phyloP scores from a whole-genome alignment of 2,113 vertebrate genomes.

The Malurus cyaneus region DNA sequence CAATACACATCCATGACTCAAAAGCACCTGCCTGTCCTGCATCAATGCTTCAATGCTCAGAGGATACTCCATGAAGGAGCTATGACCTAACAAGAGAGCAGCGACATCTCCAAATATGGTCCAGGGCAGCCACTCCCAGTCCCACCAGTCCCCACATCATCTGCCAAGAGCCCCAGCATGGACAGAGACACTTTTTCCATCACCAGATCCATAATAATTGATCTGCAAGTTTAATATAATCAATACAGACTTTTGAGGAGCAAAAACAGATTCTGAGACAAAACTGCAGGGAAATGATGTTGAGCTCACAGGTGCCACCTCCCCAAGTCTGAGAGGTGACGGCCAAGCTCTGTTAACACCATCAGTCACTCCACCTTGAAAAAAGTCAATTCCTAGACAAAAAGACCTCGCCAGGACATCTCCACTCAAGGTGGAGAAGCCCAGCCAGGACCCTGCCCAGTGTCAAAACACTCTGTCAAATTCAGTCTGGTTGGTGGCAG shows the following conservation, averaged over 20 bases:
- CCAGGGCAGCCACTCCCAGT: background rate
- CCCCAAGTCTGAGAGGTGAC: background rate
- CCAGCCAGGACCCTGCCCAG: background rate
- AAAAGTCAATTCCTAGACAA: background rate
- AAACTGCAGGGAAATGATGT: background rate
- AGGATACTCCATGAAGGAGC: background rate
- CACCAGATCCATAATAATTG: background rate
- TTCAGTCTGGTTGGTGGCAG: slow-evolving; percentile 93
- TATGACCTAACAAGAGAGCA: background rate
- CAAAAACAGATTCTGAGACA: background rate
- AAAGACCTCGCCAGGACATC: background rate
- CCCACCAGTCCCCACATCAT: background rate
- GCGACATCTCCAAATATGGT: background rate
- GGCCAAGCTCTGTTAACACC: background rate
- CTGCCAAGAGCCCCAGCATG: background rate
- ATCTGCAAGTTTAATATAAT: background rate
- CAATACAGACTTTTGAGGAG: background rate
- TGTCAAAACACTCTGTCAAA: slow-evolving; percentile 93
- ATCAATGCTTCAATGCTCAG: background rate
- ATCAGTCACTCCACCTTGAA: background rate
- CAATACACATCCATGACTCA: background rate
- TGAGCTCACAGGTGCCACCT: accelerated
- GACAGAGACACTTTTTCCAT: background rate
- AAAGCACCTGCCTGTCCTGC: background rate
- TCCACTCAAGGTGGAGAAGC: slow-evolving; percentile 47